Base-by-base conservation (phyloP, 2,888 invertebrate genomes). In the Melieria crassipennis region DNA sequence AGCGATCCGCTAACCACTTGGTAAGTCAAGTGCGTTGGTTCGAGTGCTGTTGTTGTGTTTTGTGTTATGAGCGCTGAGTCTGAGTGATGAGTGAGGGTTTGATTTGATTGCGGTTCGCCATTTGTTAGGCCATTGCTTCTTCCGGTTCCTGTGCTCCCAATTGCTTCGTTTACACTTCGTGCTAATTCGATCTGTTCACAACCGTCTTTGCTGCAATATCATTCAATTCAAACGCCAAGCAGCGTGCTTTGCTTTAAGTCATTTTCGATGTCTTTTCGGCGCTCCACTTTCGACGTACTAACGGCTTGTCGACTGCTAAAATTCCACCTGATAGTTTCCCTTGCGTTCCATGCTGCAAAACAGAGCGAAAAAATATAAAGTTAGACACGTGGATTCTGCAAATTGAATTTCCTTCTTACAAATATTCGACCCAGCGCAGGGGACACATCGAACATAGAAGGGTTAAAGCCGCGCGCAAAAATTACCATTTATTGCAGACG, bases 81-180 rank as follows among this genome's bases (percentile, higher is more conserved):
- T 56, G 71, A 45, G 66, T 58, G 61, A 56, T 63, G 67, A 71
- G 46, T 63, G 70, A 65, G n/a, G 43, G 57, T 52, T 52, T 52
- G 5, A 52, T 52, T 52, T 5, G 13, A 52, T 52, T 11, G 13
- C 6, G 52, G 13, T 52, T 6, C 13, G 30, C 30, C 30, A 30
- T 30, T 30, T 30, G 30, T 30, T 30, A 30, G 30, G 2, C 30
- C 30, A 30, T 30, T 30, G 30, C 30, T 30, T 30, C 30, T 30
- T 30, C 30, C 30, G 30, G 30, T 30, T 30, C 2, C 50, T 4
- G 42, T 63, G 62, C 30, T 30, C 3, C 30, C 30, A 30, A 30
- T 13, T 42, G n/a, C 7, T 63, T 46, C 6, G 10, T 4, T 11
- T 13, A 9, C 30, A 46, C 48, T 47, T 46, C 48, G 48, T 48